Base-by-base conservation (phyloP, 2,888 invertebrate genomes). In the Mythimna ferrago region DNA sequence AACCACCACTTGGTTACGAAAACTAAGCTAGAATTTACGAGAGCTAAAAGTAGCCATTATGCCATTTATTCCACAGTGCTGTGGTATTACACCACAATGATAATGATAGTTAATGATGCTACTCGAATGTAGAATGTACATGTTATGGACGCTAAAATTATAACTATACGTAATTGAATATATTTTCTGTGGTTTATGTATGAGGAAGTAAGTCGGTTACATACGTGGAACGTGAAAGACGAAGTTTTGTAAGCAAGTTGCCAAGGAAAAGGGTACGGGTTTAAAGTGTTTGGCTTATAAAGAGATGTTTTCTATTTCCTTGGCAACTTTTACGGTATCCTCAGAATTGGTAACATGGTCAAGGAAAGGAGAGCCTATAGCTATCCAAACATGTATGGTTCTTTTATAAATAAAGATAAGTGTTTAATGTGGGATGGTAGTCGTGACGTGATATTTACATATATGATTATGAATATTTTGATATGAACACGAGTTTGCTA, bases 71-170 rank as follows among this genome's bases (percentile, higher is more conserved):
- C 26, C 44, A 65, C 56, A 16, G 57, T 64, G 32, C 65, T 69
- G 66, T 60, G 65, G 71, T 76, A 81, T 73, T 79, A 81, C 72
- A 71, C 60, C 57, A 72, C 76, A 74, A 32, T 67, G 72, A 57
- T 83, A 81, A 81, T 83, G 63, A 74, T 65, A 69, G 61, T 44
- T 79, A 81, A 83, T 81, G 79, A 71, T 58, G 69, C 63, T 80
- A 54, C 63, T 54, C 66, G 51, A 67, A 64, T 75, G 57, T 71
- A 71, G 67, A 79, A 80, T 68, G 73, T 44, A 57, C 67, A 68
- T 62, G 68, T 68, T 74, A 70, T 76, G 61, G 62, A 72, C 68
- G 56, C 11, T 54, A 63, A 69, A 69, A 73, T 80, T 77, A 71
- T 67, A 35, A 66, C 41, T 60, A 68, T 56, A 70, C 58, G 65